These are phyloP conservation scores for Schizotus pectinicornis DNA, from an alignment of 2,888 invertebrate genomes.

Conservation along the genomic window DNA sequence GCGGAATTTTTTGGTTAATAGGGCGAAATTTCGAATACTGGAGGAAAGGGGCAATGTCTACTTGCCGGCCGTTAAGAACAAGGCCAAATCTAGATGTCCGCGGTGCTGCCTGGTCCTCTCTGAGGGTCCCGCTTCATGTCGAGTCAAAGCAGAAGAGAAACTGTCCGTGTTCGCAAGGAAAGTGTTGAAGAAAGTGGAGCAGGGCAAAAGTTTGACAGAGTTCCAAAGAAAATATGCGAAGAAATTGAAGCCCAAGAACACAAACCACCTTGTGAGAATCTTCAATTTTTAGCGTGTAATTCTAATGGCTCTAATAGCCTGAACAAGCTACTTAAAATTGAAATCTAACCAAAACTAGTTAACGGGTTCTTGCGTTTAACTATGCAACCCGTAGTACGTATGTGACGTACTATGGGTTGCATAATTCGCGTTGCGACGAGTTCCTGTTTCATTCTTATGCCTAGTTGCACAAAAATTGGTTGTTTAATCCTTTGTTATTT, in stretches of 20 bases:
- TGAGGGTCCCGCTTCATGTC: constrained; percentile 27
- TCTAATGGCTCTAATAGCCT: no score
- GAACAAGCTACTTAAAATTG: no score
- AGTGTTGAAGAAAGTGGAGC: constrained; percentile 31
- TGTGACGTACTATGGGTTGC: no score
- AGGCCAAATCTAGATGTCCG: constrained; percentile 32
- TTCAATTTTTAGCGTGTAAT: not conserved
- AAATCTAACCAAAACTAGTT: constrained; percentile 4
- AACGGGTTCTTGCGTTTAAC: no score
- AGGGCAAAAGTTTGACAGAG: constrained; percentile 24
- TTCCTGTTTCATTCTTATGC: no score
- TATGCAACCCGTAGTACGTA: no score
- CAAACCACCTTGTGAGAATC: constrained; percentile 32
- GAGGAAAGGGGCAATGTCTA: constrained; percentile 29
- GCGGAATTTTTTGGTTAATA: constrained; percentile 5
- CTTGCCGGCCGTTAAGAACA: constrained; percentile 29
- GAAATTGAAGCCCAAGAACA: constrained; percentile 14
- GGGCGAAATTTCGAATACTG: constrained; percentile 30
- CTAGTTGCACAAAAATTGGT: no score
- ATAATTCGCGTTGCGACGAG: no score
- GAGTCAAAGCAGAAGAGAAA: constrained; percentile 28
- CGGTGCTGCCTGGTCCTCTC: constrained; percentile 38
- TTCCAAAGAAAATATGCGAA: constrained; percentile 37
- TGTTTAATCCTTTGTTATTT: no score
- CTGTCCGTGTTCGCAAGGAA: constrained; percentile 35